Evolutionary conservation across 2,888 invertebrate genomes (phyloP).

Genomic region (Pyralis farinalis): DNA sequence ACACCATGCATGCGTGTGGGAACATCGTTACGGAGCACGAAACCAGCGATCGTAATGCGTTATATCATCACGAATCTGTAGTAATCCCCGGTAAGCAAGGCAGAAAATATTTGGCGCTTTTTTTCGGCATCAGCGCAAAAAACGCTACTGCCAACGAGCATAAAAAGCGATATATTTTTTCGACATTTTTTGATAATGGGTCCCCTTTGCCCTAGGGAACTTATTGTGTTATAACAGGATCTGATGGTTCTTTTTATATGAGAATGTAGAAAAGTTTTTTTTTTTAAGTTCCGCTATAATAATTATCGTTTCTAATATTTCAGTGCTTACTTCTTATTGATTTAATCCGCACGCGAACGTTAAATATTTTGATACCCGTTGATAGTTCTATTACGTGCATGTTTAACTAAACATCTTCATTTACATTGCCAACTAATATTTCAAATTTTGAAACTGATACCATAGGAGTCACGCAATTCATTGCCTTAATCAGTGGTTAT

Average conservation of each 20-base stretch:
- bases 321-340: no score
- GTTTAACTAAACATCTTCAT: not conserved
- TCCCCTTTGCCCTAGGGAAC: conserved; percentile 51
- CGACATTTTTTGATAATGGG: conserved; percentile 55
- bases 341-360: no score
- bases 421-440: conserved; percentile 12
- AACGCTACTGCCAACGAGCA: conserved; percentile 26
- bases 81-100: conserved; percentile 51
- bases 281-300: no score
- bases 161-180: conserved; percentile 39
- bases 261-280: no score
- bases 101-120: conserved; percentile 47
- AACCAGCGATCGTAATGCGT: conserved; percentile 34
- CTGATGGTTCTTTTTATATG: no score
- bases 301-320: no score
- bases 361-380: not conserved
- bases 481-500: conserved; percentile 1
- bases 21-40: conserved; percentile 34
- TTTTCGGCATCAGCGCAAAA: conserved; percentile 40
- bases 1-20: conserved; percentile 62
- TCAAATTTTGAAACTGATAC: conserved; percentile 9
- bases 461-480: not conserved
- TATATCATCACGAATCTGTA: conserved; percentile 37
- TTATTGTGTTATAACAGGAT: conserved; percentile 40
- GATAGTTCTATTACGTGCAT: not conserved